phyloP scores from a whole-genome alignment of 2,888 invertebrate genomes.

The Agrochola macilenta region DNA sequence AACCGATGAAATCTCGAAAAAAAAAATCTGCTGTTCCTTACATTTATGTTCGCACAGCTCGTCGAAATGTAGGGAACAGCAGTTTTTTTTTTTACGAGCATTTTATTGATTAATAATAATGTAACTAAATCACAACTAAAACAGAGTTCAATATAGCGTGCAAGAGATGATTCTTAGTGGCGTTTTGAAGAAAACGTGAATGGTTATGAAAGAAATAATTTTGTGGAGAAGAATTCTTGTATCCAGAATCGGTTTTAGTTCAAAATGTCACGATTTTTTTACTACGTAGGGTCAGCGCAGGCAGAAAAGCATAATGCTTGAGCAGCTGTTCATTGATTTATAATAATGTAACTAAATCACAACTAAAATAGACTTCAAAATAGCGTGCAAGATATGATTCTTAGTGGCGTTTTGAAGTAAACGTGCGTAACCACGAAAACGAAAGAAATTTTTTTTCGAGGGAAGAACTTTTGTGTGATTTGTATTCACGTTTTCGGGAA shows the following conservation, averaged over 20 bases:
- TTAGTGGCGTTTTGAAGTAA: not conserved
- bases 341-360: not conserved
- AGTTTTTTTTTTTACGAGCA: no score
- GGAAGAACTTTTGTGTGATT: not conserved
- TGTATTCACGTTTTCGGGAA: not conserved
- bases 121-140: not conserved
- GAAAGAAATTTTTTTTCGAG: not conserved
- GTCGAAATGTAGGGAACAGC: no score
- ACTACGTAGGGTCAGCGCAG: not conserved
- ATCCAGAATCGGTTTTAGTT: no score
- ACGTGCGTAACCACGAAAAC: no score
- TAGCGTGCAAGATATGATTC: not conserved
- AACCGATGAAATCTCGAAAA: no score
- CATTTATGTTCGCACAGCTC: no score
- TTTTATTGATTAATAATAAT: no score
- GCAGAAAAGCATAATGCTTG: not conserved
- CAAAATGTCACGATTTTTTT: not conserved
- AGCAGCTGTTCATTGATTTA: not conserved
- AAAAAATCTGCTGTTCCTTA: no score
- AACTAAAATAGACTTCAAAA: not conserved
- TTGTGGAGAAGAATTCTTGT: no score
- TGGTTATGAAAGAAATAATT: no score
- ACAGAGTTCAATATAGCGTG: constrained; percentile 2
- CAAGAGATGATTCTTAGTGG: no score
- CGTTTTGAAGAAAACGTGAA: no score